Base-by-base conservation (phyloP, 2,113 vertebrate species). In the Cynoglossus semilaevis region DNA sequence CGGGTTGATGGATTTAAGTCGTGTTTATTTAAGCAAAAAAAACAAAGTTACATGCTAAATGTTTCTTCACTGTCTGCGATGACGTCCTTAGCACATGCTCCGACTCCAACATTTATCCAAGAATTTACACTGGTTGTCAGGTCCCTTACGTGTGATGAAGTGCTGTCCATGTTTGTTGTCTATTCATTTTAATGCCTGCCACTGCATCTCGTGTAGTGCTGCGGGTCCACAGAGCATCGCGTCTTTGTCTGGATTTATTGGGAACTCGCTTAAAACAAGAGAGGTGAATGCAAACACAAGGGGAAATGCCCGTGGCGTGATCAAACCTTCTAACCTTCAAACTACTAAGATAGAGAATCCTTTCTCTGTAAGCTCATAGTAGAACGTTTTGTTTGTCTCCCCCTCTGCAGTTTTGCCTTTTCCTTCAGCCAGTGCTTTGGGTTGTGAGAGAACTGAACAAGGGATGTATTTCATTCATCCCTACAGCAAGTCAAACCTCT, bases 371-470 rank as follows among this genome's bases (percentile, higher is more conserved):
- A 48, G 70, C 53, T 57, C 49, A 72, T 65, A 83, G 69, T 60
- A 84, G 75, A 83, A 60, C 7, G 29, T 72, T 72, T 77, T 79
- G 78, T 88, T 88, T 87, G 81, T 88, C 35, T 76, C 36, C 38
- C 35, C 42, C 57, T 7, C 51, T 1, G 12, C 63, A 64, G 51
- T 37, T 22, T 83, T 83, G 77, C 79, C 80, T 89, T 83, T 87
- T 90, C 77, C 83, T 71, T 81, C 19, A 72, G 85, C 78, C 54
- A 83, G 82, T 83, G 80, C 76, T 87, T 87, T 88, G 72, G 83
- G 56, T 85, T 74, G 15, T 70, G 36, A 55, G 19, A 15, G 50
- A 74, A 54, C 58, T 76, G 40, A 85, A 87, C 74, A 84, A 83
- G 69, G 70, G 63, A 77, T 77, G 77, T 63, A 69, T 85, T 87